Base-by-base conservation (phyloP, 2,888 invertebrate genomes). In the Dasypolia templi region DNA sequence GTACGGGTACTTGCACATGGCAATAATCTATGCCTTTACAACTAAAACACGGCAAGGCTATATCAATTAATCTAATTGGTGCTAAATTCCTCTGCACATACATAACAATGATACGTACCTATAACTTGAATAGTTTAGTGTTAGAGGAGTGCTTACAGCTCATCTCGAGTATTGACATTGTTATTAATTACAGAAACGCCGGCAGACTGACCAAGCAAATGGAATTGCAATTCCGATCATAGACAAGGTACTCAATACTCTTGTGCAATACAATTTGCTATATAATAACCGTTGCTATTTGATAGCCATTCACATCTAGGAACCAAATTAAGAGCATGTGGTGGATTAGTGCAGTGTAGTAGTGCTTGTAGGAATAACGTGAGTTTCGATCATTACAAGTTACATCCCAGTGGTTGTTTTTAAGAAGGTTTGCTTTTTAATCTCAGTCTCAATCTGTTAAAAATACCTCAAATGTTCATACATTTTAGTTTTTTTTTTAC, bases 121-220 rank as follows among this genome's bases (percentile, higher is more conserved):
- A 62, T 29, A 79, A 22, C n/a, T 32, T 32, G 29, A n/a, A 29
- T 44, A 79, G 56, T 44, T 32, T 22, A 58, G 44, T 39, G 72
- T 72, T 59, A 59, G n/a, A n/a, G 58, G 11, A 73, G 74, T 79
- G 77, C 77, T 75, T 73, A 78, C 76, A 67, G 51, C 64, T n/a
- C 49, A 67, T 75, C 32, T 64, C 22, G 51, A 35, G 35, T 81
- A 85, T 79, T 77, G 71, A 81, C 75, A 74, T 65, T 68, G 67
- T 74, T 84, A 82, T 84, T 86, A 86, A 82, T 86, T 80, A 86
- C 67, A 68, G 82, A 39, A 75, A 65, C 65, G 67, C 53, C 19
- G n/a, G 39, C 66, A 73, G 68, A 62, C 69, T 62, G 69, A 70
- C 73, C 77, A n/a, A 70, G 62, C 66, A 75, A 80, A 86, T 74